These are phyloP conservation scores for Conus betulinus DNA, from an alignment of 1,140 invertebrate species.

Conservation along the genomic window DNA sequence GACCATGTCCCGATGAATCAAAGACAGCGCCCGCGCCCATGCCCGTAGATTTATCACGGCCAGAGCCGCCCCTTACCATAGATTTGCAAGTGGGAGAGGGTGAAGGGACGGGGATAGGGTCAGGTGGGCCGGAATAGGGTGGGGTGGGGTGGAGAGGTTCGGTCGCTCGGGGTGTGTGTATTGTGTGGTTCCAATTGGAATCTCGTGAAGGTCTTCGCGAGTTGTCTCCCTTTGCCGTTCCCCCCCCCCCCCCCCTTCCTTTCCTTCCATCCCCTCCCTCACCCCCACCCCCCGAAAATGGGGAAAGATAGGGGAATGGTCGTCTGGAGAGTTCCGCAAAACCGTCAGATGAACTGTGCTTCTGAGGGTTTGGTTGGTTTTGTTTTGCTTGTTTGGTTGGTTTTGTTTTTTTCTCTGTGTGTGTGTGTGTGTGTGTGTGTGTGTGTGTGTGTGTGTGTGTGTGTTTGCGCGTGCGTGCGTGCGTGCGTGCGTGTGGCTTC, in stretches of 20 bases:
- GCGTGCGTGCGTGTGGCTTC: too few relatives aligned
- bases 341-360: not conserved
- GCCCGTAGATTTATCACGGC: conserved; percentile 8
- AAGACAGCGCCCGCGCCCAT: not conserved
- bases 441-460: too few relatives aligned
- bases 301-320: not conserved
- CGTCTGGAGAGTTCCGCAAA: not conserved
- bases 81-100: conserved; percentile 2
- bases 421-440: too few relatives aligned
- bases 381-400: not conserved
- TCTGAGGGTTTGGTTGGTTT: too few relatives aligned
- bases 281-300: too few relatives aligned
- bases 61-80: not conserved
- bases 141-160: not conserved
- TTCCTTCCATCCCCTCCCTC: too few relatives aligned
- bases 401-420: not conserved
- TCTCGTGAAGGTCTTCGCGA: not conserved
- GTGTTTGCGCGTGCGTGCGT: too few relatives aligned
- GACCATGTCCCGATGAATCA: not conserved
- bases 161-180: not conserved
- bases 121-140: not conserved
- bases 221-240: too few relatives aligned
- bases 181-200: not conserved
- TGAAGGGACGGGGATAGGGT: not conserved
- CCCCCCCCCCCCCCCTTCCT: too few relatives aligned